These are phyloP conservation scores for Aelia acuminata DNA, from an alignment of 2,888 invertebrate species.

Conservation along the genomic window DNA sequence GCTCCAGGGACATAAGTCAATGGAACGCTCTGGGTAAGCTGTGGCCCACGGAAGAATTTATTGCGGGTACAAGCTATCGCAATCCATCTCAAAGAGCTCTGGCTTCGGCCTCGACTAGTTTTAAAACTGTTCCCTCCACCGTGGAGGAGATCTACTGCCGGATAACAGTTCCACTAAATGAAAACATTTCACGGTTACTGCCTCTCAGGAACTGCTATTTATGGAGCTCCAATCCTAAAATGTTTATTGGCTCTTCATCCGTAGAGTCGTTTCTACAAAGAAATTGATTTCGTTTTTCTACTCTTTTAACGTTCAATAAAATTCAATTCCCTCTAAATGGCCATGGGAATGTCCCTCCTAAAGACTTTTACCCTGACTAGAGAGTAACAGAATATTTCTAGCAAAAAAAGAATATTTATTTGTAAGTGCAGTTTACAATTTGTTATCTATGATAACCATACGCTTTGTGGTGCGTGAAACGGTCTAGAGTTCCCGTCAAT, in stretches of 20 bases:
- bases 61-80: background rate
- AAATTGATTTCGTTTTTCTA: background rate
- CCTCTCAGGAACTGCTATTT: background rate
- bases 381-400: background rate
- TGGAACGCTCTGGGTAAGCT: background rate
- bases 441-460: too few relatives aligned
- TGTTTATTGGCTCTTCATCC: background rate
- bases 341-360: background rate
- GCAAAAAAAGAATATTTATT: too few relatives aligned
- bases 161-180: background rate
- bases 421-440: too few relatives aligned
- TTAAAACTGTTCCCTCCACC: background rate
- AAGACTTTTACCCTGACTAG: background rate
- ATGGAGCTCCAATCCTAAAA: conserved; percentile 1
- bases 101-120: background rate
- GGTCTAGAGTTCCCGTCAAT: too few relatives aligned
- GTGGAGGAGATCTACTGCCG: background rate
- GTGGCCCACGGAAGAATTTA: background rate
- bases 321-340: background rate
- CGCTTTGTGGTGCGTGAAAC: too few relatives aligned
- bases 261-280: background rate
- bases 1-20: background rate
- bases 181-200: conserved; percentile 28
- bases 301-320: background rate
- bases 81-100: background rate